Evolutionary conservation across 2,888 invertebrate species (phyloP).

Genomic region (Epinotia ramella): DNA sequence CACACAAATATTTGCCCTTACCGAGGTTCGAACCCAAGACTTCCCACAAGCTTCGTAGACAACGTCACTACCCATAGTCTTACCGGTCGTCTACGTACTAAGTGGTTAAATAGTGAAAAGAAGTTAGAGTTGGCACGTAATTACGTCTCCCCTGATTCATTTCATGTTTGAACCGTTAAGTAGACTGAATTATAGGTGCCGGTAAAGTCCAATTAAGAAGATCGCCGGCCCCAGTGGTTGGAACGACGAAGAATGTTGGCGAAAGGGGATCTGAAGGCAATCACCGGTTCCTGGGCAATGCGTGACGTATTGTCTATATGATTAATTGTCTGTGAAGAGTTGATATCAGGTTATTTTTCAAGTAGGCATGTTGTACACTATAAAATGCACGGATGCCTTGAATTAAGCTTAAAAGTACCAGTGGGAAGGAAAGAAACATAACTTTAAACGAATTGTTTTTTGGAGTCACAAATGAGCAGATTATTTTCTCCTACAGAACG

Average conservation of each 20-base stretch:
- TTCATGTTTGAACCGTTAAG: conserved; percentile 68
- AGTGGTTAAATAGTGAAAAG: conserved; percentile 52
- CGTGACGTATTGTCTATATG: conserved; percentile 13
- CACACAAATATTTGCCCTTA: too few species aligned
- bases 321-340: conserved; percentile 10
- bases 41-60: too few species aligned
- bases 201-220: conserved; percentile 67
- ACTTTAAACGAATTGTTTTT: neutral
- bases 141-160: conserved; percentile 72
- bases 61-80: too few species aligned
- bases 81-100: neutral
- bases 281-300: conserved; percentile 18
- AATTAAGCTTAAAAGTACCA: neutral
- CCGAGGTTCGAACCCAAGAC: too few species aligned
- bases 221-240: conserved; percentile 58
- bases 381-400: too few species aligned
- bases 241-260: conserved; percentile 22
- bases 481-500: too few species aligned
- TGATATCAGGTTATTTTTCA: neutral
- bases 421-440: neutral
- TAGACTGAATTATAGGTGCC: conserved; percentile 66
- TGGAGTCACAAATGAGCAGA: neutral
- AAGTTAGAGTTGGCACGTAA: conserved; percentile 65
- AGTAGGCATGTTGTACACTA: neutral
- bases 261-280: conserved; percentile 23